Conservation (phyloP, 2,888 invertebrate species). For the Sceliomorpha sp. region DNA sequence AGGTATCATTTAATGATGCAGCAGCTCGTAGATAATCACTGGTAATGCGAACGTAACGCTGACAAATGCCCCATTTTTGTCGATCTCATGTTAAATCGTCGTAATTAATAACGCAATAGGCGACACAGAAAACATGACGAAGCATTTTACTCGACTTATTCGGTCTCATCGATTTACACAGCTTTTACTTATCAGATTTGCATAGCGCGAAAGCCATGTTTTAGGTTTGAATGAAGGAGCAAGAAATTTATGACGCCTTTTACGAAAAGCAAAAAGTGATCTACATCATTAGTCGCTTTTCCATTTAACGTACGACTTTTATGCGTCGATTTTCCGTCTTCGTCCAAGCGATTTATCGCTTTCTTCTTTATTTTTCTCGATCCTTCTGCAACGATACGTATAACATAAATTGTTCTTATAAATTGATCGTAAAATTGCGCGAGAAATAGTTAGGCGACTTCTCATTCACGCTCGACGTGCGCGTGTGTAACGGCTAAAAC, state of each 20-base stretch:
- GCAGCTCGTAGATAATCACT: constrained; percentile 22
- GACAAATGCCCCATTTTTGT: constrained; percentile 29
- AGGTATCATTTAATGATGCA: constrained; percentile 29
- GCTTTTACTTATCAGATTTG: constrained; percentile 25
- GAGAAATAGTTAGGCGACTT: constrained; percentile 3
- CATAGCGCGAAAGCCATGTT: constrained; percentile 13
- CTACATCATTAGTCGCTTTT: constrained; percentile 1
- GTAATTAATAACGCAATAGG: constrained; percentile 36
- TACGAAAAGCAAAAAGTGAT: neutral
- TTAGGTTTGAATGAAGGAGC: constrained; percentile 5
- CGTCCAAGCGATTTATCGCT: constrained; percentile 1
- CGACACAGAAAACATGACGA: constrained; percentile 28
- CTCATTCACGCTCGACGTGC: neutral
- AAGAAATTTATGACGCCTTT: constrained; percentile 12
- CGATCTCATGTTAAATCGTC: constrained; percentile 8
- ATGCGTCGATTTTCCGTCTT: neutral
- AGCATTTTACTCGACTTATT: constrained; percentile 15
- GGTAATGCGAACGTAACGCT: constrained; percentile 25
- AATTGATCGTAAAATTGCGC: constrained; percentile 17
- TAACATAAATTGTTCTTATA: constrained; percentile 8
- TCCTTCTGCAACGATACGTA: neutral
- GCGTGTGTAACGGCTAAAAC: neutral
- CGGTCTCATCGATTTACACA: constrained; percentile 26
- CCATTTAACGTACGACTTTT: constrained; percentile 2
- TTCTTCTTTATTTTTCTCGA: neutral